phyloP scores from a whole-genome alignment of 2,888 invertebrate genomes.

The Andrena hattorfiana region DNA sequence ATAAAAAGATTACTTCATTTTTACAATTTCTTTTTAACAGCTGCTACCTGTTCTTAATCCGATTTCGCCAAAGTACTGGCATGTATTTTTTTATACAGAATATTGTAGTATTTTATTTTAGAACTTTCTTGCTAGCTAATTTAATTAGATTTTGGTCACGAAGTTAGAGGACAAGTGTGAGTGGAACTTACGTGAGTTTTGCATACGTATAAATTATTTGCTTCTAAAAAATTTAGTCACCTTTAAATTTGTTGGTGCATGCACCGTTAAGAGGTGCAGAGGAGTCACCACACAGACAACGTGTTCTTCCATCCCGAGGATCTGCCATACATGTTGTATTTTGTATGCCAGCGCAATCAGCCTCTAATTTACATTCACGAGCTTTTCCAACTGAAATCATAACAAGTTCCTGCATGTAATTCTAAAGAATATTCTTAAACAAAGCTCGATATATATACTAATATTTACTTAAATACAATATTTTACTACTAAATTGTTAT shows the following conservation, averaged over 20 bases:
- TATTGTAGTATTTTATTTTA: no score
- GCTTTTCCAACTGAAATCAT: constrained; percentile 85
- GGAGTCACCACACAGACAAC: constrained; percentile 91
- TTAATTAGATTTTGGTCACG: neutral
- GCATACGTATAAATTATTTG: neutral
- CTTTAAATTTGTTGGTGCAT: constrained; percentile 88
- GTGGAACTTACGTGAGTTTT: no score
- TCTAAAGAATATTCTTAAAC: neutral
- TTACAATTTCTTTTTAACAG: neutral
- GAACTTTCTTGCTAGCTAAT: no score
- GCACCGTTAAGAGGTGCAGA: constrained; percentile 89
- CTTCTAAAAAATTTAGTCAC: constrained; percentile 83
- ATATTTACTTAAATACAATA: neutral
- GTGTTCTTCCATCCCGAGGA: constrained; percentile 87
- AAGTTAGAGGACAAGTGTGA: neutral
- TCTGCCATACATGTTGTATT: constrained; percentile 89
- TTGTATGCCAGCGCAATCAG: constrained; percentile 88
- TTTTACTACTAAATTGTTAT: neutral
- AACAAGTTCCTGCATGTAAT: constrained; percentile 5
- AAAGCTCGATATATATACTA: neutral
- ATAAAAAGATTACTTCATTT: neutral
- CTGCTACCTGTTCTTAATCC: no score
- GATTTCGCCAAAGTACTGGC: no score
- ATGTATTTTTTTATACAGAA: no score
- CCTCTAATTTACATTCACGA: constrained; percentile 88